These are phyloP conservation scores for Acropternis orthonyx DNA, from an alignment of 2,797 vertebrate genomes.

Conservation along the genomic window DNA sequence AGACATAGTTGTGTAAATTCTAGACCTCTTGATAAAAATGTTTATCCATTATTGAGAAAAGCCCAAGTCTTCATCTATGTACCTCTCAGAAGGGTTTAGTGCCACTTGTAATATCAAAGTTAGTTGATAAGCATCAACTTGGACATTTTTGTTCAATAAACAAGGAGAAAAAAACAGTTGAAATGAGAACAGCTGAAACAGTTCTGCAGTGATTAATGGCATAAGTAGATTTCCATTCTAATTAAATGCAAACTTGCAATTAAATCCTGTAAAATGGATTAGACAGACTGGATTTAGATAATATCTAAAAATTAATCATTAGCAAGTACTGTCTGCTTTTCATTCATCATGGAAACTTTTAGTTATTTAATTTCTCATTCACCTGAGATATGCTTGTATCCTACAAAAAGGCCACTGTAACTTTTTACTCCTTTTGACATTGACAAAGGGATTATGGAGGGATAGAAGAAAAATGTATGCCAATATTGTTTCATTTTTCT, in stretches of 20 bases:
- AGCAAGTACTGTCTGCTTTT: neutral
- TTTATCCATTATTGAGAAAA: neutral
- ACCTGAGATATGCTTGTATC: neutral
- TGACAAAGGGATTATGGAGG: slow-evolving; percentile 30
- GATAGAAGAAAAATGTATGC: slow-evolving; percentile 1
- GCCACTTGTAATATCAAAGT: neutral
- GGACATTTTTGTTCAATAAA: neutral
- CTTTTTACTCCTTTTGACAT: slow-evolving; percentile 28
- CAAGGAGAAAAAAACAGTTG: neutral
- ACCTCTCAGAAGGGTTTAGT: neutral
- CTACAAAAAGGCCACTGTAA: neutral
- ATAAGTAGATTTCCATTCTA: neutral
- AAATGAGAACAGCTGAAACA: neutral
- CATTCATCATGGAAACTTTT: neutral
- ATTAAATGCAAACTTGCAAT: neutral
- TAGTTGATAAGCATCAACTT: neutral
- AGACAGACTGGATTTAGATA: neutral
- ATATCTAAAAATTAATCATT: slow-evolving; percentile 2
- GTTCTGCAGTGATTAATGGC: neutral
- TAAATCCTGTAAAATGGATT: neutral
- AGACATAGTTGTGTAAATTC: neutral
- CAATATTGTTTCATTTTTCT: slow-evolving; percentile 20
- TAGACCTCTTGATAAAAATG: neutral
- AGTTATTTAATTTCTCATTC: slow-evolving; percentile 1
- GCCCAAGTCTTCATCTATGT: neutral